Evolutionary conservation across 35 echinoderm and acorn worm species (phyloP).

Genomic region (Patiria miniata): DNA sequence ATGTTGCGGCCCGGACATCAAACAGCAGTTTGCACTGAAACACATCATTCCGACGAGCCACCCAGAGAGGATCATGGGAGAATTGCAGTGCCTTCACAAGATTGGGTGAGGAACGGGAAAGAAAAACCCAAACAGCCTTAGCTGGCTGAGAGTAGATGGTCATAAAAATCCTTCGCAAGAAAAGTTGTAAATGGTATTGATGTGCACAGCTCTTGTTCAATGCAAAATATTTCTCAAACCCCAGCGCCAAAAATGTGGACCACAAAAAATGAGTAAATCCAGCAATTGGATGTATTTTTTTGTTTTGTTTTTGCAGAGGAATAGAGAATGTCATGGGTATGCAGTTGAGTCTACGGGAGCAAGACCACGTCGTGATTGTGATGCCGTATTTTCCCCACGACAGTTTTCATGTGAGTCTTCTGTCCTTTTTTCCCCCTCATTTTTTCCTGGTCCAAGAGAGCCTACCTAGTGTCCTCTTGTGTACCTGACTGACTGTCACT

Average conservation of each 20-base stretch:
- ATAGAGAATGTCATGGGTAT: slow-evolving; percentile 94
- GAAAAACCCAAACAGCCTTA: background rate
- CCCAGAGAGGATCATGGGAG: slow-evolving; percentile 81
- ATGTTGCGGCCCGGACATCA: slow-evolving; percentile 12
- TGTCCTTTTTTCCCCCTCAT: too few relatives aligned
- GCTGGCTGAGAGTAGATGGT: too few relatives aligned
- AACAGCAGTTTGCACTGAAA: slow-evolving; percentile 79
- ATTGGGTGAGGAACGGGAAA: slow-evolving; percentile 68
- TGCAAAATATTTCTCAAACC: background rate
- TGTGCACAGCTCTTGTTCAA: background rate
- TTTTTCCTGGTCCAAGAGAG: too few relatives aligned
- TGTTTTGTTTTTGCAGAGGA: slow-evolving; percentile 58
- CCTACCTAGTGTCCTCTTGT: too few relatives aligned
- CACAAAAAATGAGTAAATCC: background rate
- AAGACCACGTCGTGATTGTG: slow-evolving; percentile 89
- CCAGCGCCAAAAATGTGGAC: background rate
- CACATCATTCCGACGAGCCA: slow-evolving; percentile 96
- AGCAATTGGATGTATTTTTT: background rate
- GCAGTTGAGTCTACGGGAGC: slow-evolving; percentile 75
- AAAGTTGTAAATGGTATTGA: background rate
- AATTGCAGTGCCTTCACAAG: slow-evolving; percentile 70
- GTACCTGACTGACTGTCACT: too few relatives aligned
- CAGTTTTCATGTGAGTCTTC: slow-evolving; percentile 69
- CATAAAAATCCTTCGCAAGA: too few relatives aligned
- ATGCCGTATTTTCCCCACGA: slow-evolving; percentile 96